Conservation (phyloP, 2,888 invertebrate genomes). For the Drosophila quinaria region DNA sequence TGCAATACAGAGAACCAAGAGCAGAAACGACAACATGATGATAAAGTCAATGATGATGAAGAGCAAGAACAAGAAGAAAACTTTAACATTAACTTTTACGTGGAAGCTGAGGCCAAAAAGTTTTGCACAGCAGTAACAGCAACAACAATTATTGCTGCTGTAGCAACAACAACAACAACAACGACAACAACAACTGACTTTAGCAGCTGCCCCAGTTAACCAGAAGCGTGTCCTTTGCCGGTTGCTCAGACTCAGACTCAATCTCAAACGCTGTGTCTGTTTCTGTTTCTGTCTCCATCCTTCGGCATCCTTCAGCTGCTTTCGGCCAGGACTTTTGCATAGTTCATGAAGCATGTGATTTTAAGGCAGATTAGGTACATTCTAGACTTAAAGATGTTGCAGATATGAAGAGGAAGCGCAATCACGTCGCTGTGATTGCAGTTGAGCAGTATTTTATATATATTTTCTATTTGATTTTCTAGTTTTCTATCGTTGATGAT, state of each 20-base stretch:
- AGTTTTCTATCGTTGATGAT: neutral
- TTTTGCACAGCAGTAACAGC: conserved; percentile 27
- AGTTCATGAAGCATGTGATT: conserved; percentile 54
- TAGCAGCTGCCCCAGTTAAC: conserved; percentile 54
- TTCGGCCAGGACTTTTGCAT: conserved; percentile 29
- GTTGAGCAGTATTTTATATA: neutral
- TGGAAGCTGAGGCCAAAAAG: conserved; percentile 34
- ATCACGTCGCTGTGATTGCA: too few species aligned
- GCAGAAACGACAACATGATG: conserved; percentile 1
- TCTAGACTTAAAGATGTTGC: conserved; percentile 18
- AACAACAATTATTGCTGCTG: conserved; percentile 3
- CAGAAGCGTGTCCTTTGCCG: conserved; percentile 23
- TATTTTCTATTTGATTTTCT: neutral
- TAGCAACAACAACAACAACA: neutral
- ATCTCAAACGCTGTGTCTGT: neutral
- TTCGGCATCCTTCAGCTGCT: conserved; percentile 15
- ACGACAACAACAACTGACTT: conserved; percentile 8
- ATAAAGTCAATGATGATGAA: conserved; percentile 5
- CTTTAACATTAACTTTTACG: conserved; percentile 46
- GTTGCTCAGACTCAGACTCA: neutral
- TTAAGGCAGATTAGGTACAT: conserved; percentile 38
- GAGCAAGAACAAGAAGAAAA: conserved; percentile 21
- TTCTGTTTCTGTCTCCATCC: neutral
- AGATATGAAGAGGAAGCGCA: neutral
- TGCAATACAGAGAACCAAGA: conserved; percentile 85